phyloP scores from a whole-genome alignment of 1,140 invertebrate species.

The Pachypeltis micranthus region DNA sequence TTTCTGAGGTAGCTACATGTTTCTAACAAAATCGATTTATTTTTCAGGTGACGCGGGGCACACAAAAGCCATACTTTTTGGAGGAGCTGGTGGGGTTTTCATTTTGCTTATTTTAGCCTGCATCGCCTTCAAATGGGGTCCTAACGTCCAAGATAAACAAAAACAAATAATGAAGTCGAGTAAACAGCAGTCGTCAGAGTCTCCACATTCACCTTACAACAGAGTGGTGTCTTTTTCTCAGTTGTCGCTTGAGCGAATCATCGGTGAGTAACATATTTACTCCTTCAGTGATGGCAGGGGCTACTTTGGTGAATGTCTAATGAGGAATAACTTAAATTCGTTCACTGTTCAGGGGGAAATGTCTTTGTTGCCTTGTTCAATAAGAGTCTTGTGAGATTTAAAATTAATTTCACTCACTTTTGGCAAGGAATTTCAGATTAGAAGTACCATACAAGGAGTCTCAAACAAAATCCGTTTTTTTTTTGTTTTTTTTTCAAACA shows the following conservation, averaged over 20 bases:
- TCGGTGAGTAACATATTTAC: no score
- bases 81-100: not conserved
- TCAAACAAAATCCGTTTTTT: no score
- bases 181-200: not conserved
- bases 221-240: not conserved
- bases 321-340: no score
- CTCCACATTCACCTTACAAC: not conserved
- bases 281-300: no score
- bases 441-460: no score
- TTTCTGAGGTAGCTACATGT: slow-evolving; percentile 23
- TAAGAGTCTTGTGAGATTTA: no score
- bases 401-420: no score
- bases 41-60: not conserved
- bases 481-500: no score
- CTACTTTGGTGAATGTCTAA: no score
- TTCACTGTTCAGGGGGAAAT: no score
- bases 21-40: slow-evolving; percentile 1
- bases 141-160: not conserved
- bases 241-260: slow-evolving; percentile 11
- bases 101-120: slow-evolving; percentile 12
- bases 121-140: not conserved
- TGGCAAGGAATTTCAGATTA: no score
- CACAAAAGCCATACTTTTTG: slow-evolving; percentile 9
- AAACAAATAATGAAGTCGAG: slow-evolving; percentile 5
- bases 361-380: no score